A percentile compares a stretch with the other conserved stretches of the same genome.
These are phyloP conservation scores for Strigamia crassipes DNA, from an alignment of 2,888 invertebrate species.

Conservation along the genomic window DNA sequence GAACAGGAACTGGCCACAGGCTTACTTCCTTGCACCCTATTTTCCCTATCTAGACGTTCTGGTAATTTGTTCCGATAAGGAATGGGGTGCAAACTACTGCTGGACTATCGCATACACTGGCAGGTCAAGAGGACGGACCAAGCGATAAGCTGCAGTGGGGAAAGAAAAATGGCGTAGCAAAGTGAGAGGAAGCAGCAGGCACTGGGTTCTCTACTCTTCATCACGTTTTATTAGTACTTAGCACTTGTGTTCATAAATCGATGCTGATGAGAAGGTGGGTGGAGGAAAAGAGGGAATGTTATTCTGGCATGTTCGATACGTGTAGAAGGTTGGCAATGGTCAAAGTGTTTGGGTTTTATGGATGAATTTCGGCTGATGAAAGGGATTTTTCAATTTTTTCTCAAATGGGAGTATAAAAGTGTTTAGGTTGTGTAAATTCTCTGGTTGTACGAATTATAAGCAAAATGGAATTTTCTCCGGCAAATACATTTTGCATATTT, in stretches of 20 bases:
- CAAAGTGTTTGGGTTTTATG: no score
- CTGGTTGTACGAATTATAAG: no score
- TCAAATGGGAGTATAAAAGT: no score
- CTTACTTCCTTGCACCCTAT: slow-evolving; percentile 3
- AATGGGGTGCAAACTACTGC: slow-evolving; percentile 10
- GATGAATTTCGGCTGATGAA: background rate
- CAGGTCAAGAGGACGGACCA: background rate
- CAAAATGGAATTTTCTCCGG: no score
- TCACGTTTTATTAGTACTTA: slow-evolving; percentile 10
- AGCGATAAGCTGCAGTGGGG: background rate
- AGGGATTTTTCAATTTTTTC: background rate
- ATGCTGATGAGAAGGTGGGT: background rate
- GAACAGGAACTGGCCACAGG: background rate
- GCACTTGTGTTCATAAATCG: slow-evolving; percentile 10
- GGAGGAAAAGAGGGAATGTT: background rate
- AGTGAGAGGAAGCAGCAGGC: slow-evolving; percentile 10
- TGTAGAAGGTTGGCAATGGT: no score
- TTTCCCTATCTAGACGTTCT: slow-evolving; percentile 4
- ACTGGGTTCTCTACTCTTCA: background rate
- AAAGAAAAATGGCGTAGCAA: slow-evolving; percentile 4
- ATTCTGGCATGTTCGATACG: background rate
- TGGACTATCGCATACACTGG: background rate
- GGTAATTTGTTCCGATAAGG: slow-evolving; percentile 10
- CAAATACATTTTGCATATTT: no score
- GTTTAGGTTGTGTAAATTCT: no score